phyloP scores from a whole-genome alignment of 2,113 vertebrate genomes.

The Pao palembangensis region DNA sequence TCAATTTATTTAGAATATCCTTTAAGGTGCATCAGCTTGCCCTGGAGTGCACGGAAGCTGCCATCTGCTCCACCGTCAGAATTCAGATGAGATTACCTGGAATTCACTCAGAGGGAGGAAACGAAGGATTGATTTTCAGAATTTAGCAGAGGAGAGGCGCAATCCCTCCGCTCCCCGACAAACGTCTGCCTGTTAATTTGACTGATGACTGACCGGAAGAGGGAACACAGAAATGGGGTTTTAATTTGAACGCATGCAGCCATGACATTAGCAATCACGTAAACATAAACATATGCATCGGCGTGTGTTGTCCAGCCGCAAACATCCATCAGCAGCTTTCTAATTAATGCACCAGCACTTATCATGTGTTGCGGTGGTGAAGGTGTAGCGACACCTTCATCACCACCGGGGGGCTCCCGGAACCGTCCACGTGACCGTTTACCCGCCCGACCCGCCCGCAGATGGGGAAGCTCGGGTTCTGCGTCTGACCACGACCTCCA shows the following conservation, averaged over 20 bases:
- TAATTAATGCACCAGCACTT: slow-evolving; percentile 7
- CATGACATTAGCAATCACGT: slow-evolving; percentile 28
- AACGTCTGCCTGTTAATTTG: slow-evolving; percentile 43
- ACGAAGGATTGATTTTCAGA: slow-evolving; percentile 59
- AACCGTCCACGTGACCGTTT: slow-evolving; percentile 16
- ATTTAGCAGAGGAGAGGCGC: not conserved
- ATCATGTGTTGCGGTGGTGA: slow-evolving; percentile 6
- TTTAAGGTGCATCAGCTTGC: slow-evolving; percentile 31
- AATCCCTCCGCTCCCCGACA: slow-evolving; percentile 29
- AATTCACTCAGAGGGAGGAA: slow-evolving; percentile 54
- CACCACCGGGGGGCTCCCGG: not conserved
- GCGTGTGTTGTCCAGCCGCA: slow-evolving; percentile 13
- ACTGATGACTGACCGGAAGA: slow-evolving; percentile 12
- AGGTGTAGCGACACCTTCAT: too few relatives aligned
- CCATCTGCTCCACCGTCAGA: not conserved
- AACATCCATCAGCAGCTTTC: slow-evolving; percentile 11
- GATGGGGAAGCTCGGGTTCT: slow-evolving; percentile 31
- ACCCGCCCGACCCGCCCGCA: slow-evolving; percentile 11
- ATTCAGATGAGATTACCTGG: slow-evolving; percentile 62
- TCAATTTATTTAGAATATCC: slow-evolving; percentile 44
- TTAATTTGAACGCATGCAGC: slow-evolving; percentile 46
- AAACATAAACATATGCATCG: slow-evolving; percentile 35
- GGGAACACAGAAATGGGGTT: slow-evolving; percentile 27
- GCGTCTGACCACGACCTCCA: slow-evolving; percentile 30
- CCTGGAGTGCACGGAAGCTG: too few relatives aligned